A percentile compares a stretch with the other conserved stretches of the same genome.
These are phyloP conservation scores for Seriola quinqueradiata DNA, from an alignment of 2,113 vertebrate genomes.

Conservation along the genomic window DNA sequence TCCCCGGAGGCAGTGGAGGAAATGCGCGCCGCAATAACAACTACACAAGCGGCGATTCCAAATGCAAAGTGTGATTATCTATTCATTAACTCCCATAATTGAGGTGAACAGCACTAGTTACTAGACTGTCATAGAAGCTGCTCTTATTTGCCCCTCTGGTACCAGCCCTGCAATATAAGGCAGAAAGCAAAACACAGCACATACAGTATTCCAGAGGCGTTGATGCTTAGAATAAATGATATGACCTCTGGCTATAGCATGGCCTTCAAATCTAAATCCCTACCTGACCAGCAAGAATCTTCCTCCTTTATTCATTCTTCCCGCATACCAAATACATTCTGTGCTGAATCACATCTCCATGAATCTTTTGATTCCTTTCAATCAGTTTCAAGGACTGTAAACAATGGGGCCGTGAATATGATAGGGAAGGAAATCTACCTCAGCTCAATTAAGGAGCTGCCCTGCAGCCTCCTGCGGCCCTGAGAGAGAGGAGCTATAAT, in stretches of 20 bases:
- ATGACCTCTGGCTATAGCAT: conserved; percentile 74
- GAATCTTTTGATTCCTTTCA: conserved; percentile 78
- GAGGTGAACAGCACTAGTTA: conserved; percentile 52
- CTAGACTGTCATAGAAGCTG: conserved; percentile 13
- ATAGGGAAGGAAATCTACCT: conserved; percentile 67
- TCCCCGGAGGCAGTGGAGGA: conserved; percentile 31
- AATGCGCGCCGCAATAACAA: conserved; percentile 25
- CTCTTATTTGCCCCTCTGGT: conserved; percentile 49
- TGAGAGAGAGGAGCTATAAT: conserved; percentile 81
- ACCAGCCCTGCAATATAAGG: conserved; percentile 8
- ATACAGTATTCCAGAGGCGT: conserved; percentile 62
- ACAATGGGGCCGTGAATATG: conserved; percentile 68
- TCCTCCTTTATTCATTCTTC: conserved; percentile 62
- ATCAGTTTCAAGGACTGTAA: conserved; percentile 83
- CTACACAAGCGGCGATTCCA: conserved; percentile 36
- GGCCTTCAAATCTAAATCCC: conserved; percentile 81
- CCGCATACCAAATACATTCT: conserved; percentile 60
- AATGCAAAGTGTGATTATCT: conserved; percentile 64
- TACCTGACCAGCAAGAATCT: conserved; percentile 70
- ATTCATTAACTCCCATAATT: conserved; percentile 73
- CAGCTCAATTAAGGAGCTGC: conserved; percentile 79
- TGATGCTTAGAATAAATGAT: conserved; percentile 75
- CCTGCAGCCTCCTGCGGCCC: conserved; percentile 70
- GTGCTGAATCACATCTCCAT: conserved; percentile 46
- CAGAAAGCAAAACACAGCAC: conserved; percentile 37